These are phyloP conservation scores for Apodemus sylvaticus DNA, from an alignment of 2,113 vertebrate genomes.

Conservation along the genomic window DNA sequence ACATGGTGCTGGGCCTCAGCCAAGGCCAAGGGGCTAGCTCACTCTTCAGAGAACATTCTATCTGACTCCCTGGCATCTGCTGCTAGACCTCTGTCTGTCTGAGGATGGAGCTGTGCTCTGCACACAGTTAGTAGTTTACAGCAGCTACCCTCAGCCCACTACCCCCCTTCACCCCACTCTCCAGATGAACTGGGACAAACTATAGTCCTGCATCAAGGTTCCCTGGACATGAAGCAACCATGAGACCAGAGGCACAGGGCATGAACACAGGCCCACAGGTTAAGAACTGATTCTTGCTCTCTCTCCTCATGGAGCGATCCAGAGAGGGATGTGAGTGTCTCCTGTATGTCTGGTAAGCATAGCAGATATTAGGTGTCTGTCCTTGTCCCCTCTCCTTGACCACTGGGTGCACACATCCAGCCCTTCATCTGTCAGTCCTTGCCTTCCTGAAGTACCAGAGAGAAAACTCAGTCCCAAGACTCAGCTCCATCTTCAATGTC, in stretches of 20 bases:
- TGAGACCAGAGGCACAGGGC: background rate
- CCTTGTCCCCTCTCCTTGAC: background rate
- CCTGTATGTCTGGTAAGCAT: background rate
- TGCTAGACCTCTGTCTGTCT: background rate
- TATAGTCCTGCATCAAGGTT: background rate
- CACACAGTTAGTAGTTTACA: background rate
- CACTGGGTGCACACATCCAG: background rate
- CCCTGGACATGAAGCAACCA: background rate
- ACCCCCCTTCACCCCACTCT: no score
- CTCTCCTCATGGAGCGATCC: background rate
- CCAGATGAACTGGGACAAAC: background rate
- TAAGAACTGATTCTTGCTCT: background rate
- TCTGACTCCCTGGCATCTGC: background rate
- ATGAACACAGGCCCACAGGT: rapidly evolving
- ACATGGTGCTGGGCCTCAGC: background rate
- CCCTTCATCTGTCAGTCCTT: background rate
- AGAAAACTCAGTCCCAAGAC: background rate
- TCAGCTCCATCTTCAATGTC: background rate
- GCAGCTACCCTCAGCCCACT: rapidly evolving
- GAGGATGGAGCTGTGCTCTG: background rate
- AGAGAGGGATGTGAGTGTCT: background rate
- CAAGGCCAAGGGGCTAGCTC: background rate
- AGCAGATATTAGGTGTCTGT: background rate
- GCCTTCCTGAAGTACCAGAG: background rate
- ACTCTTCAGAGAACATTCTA: background rate